phyloP scores from a whole-genome alignment of 35 echinoderm and acorn worm species.

The Hemicentrotus pulcherrimus region DNA sequence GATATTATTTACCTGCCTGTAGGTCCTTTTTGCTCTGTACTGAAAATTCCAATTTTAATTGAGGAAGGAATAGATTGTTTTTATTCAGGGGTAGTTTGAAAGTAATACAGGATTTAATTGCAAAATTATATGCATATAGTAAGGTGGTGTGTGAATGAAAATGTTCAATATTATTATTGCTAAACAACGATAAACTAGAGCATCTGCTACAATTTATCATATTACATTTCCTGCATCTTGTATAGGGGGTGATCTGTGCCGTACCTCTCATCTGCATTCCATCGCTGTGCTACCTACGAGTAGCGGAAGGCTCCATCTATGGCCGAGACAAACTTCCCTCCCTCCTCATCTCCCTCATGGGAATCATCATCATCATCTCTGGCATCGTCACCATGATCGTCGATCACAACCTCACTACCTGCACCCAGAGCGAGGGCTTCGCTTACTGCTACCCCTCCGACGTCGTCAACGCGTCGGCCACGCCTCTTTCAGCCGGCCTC shows the following conservation, averaged over 20 bases:
- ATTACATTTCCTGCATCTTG: constrained; percentile 21
- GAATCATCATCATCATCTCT: constrained; percentile 66
- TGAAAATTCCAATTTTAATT: too few species aligned
- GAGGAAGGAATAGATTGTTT: too few species aligned
- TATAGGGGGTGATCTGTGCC: constrained; percentile 87
- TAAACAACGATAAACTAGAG: too few species aligned
- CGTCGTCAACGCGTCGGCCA: constrained; percentile 17
- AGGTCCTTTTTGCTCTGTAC: too few species aligned
- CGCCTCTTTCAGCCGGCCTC: not conserved
- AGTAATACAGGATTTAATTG: too few species aligned
- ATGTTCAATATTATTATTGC: too few species aligned
- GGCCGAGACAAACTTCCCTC: constrained; percentile 77
- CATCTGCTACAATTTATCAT: not conserved
- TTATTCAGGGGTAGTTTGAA: too few species aligned
- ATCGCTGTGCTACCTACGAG: constrained; percentile 70
- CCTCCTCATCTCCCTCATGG: constrained; percentile 63
- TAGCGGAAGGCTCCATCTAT: constrained; percentile 74
- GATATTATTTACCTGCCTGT: too few species aligned
- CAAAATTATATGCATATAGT: too few species aligned
- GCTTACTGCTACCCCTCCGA: constrained; percentile 57
- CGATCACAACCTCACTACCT: constrained; percentile 50
- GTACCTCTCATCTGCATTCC: constrained; percentile 89
- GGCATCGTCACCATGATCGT: constrained; percentile 79
- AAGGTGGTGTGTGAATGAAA: too few species aligned
- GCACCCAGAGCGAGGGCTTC: constrained; percentile 63